Evolutionary conservation across 2,888 invertebrate species (phyloP).

Genomic region (Bhutanitis thaidina): DNA sequence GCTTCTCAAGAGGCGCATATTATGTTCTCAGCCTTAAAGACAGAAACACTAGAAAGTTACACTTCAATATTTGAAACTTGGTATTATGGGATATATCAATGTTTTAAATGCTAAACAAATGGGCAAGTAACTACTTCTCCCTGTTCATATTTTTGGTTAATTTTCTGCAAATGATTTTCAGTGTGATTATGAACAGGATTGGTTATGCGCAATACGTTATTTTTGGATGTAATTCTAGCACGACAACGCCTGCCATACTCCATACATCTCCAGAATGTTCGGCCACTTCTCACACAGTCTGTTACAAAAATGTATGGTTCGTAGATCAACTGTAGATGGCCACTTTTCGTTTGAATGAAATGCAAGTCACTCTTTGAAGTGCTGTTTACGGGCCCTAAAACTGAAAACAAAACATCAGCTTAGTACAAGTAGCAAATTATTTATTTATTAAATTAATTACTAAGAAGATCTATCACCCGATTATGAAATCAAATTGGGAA

Average conservation of each 20-base stretch:
- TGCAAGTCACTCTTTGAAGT: conserved; percentile 63
- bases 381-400: conserved; percentile 54
- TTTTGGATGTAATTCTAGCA: conserved; percentile 73
- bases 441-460: neutral
- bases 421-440: conserved; percentile 9
- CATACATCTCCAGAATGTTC: conserved; percentile 76
- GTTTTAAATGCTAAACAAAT: conserved; percentile 34
- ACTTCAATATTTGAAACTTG: conserved; percentile 5
- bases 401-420: conserved; percentile 35
- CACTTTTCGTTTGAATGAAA: conserved; percentile 74
- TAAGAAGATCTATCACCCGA: neutral
- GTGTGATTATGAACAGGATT: conserved; percentile 68
- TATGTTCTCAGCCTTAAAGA: neutral
- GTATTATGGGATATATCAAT: neutral
- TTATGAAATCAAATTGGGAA: neutral
- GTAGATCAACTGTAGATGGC: conserved; percentile 68
- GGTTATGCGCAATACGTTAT: conserved; percentile 66
- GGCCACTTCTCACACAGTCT: conserved; percentile 71
- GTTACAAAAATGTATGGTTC: conserved; percentile 75
- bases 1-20: neutral
- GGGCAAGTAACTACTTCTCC: conserved; percentile 73
- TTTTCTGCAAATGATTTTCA: conserved; percentile 67
- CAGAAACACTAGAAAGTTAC: neutral
- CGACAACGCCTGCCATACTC: conserved; percentile 72
- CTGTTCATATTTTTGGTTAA: conserved; percentile 62